A percentile compares a stretch with the other conserved stretches of the same genome.
Evolutionary conservation across 2,888 invertebrate species (phyloP).

Genomic region (Caenorhabditis drosophilae): DNA sequence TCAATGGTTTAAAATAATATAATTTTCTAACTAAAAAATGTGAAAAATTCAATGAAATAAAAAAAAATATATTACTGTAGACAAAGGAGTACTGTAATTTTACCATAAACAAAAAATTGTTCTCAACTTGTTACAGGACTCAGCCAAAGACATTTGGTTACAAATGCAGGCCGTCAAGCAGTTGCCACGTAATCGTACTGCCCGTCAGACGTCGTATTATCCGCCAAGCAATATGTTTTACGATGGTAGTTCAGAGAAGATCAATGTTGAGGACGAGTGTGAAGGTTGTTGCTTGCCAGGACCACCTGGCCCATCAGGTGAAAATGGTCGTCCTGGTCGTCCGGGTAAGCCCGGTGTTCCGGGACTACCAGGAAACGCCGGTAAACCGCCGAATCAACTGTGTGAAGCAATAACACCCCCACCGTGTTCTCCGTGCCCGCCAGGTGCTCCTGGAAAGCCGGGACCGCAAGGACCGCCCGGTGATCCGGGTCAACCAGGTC

Average conservation of each 20-base stretch:
- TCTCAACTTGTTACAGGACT: no score
- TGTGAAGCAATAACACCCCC: conserved; percentile 38
- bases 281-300: conserved; percentile 27
- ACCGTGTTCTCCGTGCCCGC: conserved; percentile 34
- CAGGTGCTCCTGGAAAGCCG: conserved; percentile 34
- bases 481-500: conserved; percentile 30
- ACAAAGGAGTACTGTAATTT: no score
- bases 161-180: conserved; percentile 29
- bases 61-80: no score
- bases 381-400: conserved; percentile 33
- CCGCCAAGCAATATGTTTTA: conserved; percentile 13
- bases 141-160: conserved; percentile 30
- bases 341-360: conserved; percentile 40
- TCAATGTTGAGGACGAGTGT: conserved; percentile 7
- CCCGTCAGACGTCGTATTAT: conserved; percentile 21
- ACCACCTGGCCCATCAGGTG: conserved; percentile 24
- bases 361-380: conserved; percentile 40
- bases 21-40: no score
- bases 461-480: conserved; percentile 39
- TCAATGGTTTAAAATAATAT: no score
- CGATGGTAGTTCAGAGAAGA: conserved; percentile 1
- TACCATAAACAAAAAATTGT: no score
- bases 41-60: no score
- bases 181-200: conserved; percentile 21
- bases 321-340: conserved; percentile 31